Evolutionary conservation across 2,797 vertebrate genomes (phyloP), one percentile per base, ranked within the genome.

Genomic region (Euphonia xanthogaster): DNA sequence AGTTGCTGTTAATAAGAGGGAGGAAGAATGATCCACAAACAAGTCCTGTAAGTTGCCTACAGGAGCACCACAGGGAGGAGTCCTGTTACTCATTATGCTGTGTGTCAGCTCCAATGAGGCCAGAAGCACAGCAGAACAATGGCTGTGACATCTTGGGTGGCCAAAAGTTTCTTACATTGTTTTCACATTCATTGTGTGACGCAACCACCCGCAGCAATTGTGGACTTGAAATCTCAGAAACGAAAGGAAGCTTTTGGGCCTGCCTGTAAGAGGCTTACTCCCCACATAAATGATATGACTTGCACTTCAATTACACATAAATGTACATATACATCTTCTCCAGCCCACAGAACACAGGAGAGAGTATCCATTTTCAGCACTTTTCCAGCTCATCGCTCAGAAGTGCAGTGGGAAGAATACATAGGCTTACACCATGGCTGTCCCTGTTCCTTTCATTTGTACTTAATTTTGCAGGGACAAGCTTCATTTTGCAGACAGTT

Each of bases 1-100:
- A 58, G 58, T 75, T 4, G 4, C 51, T 77, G 44, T 65, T 91
- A 87, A 71, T 63, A 71, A 65, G 80, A 67, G 23, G 40, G 60
- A 92, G 83, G 81, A 91, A 87, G 50, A 92, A 80, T 60, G 65
- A 88, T 82, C 88, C 90, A 81, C 83, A 95, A 92, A 82, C 74
- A 93, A 88, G 57, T 85, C n/a, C 7, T 79, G 80, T 82, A 87
- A 90, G 37, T 85, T 84, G 80, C 74, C 88, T 63, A n/a, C 71
- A 82, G 68, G 84, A 93, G 60, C 92, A 89, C 84, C 6, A 1
- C 4, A 2, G 89, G 93, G 91, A 96, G 89, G 84, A 94, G 81
- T 89, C 75, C 86, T 94, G 91, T 93, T 95, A 76, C 74, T 94
- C 61, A 89, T 89, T 96, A 90, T 23, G 3, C 37, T 86, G 47